Conservation (phyloP, 2,113 vertebrate species). For the Ammodramus savannarum region DNA sequence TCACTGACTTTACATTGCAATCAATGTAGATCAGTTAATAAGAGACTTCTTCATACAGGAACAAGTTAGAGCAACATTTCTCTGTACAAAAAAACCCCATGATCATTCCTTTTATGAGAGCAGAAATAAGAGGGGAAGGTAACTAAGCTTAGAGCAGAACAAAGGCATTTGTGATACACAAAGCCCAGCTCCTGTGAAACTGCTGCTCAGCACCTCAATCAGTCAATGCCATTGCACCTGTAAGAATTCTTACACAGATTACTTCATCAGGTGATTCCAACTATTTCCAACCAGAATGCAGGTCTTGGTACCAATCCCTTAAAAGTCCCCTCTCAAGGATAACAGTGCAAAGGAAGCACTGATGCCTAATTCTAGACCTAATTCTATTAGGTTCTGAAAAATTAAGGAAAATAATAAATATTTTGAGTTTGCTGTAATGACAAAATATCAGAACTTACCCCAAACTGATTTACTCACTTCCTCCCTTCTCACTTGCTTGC, state of each 20-base stretch:
- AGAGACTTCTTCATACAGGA: background rate
- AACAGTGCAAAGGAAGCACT: background rate
- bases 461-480: background rate
- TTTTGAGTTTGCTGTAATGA: background rate
- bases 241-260: background rate
- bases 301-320: background rate
- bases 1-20: background rate
- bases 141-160: background rate
- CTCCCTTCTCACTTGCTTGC: background rate
- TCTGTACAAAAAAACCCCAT: fast-evolving
- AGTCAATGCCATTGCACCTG: background rate
- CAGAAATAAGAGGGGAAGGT: background rate
- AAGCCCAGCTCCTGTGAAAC: background rate
- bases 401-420: background rate
- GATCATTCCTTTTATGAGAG: background rate
- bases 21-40: background rate
- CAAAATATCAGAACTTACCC: background rate
- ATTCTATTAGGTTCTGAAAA: background rate
- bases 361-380: background rate
- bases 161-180: background rate
- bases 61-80: background rate
- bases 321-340: background rate
- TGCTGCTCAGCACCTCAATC: background rate
- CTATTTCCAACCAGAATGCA: background rate
- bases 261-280: background rate